Base-by-base conservation (phyloP, 2,888 invertebrate species). In the Sipha maydis region DNA sequence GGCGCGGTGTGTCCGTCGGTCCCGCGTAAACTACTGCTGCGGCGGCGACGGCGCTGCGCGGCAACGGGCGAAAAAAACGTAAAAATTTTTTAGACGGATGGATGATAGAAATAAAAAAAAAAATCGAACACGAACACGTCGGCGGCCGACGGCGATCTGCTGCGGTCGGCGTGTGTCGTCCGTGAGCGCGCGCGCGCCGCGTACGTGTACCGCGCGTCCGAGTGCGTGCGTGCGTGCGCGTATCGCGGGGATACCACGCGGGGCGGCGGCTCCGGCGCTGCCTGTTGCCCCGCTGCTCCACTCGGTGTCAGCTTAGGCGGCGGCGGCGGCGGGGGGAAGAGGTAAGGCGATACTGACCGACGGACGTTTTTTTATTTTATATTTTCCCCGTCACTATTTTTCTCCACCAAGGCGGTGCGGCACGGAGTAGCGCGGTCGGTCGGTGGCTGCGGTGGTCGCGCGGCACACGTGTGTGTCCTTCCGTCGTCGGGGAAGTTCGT, bases 71-170 rank as follows among this genome's bases (percentile, higher is more conserved):
- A 67, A 67, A 67, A n/a, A 25, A 25, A 76, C 31, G 25, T 14
- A 28, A 41, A 17, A 8, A n/a, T n/a, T n/a, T n/a, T n/a, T n/a
- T n/a, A n/a, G n/a, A n/a, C n/a, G 31, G 8, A 69, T 75, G 69
- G 77, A 61, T 7, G 28, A 54, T 75, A 21, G 28, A 83, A 67
- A 85, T 69, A 84, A 28, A 84, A 61, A 76, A 76, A 85, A 54
- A 71, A 34, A 61, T 76, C 69, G 82, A 69, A 83, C 83, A 54
- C 56, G 75, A 76, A 84, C 61, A 84, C 84, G 84, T 84, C 84
- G 84, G 75, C 84, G 84, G 61, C 61, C 84, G 84, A 76, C 84
- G 84, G 84, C 75, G 56, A 76, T 84, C 84, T 83, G 83, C 38
- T 41, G 38, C n/a, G 54, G 82, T 38, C 69, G 82, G 41, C 69